Evolutionary conservation across 2,113 vertebrate species (phyloP).

Genomic region (Gobiocypris rarus): DNA sequence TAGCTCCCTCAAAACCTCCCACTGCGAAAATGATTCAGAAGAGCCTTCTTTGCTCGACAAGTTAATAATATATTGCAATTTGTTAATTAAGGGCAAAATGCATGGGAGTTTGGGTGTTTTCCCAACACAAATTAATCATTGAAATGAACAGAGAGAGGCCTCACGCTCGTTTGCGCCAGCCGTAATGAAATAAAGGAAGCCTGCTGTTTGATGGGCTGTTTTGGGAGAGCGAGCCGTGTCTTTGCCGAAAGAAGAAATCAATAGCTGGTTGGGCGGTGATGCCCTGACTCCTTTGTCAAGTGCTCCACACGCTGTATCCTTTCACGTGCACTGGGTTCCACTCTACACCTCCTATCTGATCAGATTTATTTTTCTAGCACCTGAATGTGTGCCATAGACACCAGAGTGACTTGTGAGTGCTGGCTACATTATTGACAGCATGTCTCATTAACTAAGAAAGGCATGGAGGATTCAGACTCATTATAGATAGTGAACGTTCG

Average conservation of each 20-base stretch:
- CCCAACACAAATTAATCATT: constrained; percentile 62
- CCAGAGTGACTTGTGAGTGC: not conserved
- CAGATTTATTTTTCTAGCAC: not conserved
- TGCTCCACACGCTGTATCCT: constrained; percentile 33
- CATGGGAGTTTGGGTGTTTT: constrained; percentile 62
- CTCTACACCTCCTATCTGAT: constrained; percentile 15
- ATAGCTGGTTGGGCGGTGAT: constrained; percentile 58
- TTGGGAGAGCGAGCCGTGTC: constrained; percentile 40
- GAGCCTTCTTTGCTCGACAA: constrained; percentile 59
- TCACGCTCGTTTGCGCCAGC: constrained; percentile 41
- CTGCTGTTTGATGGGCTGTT: constrained; percentile 57
- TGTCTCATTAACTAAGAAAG: not conserved
- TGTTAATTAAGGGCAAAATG: constrained; percentile 68
- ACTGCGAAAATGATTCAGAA: constrained; percentile 62
- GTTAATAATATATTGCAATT: constrained; percentile 66
- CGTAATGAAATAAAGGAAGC: constrained; percentile 59
- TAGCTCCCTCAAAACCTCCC: constrained; percentile 51
- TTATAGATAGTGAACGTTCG: constrained; percentile 33
- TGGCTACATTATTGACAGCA: not conserved
- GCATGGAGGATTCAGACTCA: constrained; percentile 21
- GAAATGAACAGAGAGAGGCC: constrained; percentile 57
- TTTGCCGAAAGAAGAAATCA: constrained; percentile 53
- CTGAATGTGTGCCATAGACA: constrained; percentile 37
- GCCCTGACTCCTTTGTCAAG: constrained; percentile 45
- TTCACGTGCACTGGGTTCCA: constrained; percentile 17